Percentiles rank a stretch among this genome's conserved stretches.
These are phyloP conservation scores for Diadema setosum DNA, from an alignment of 35 echinoderm and acorn worm genomes.

Conservation along the genomic window DNA sequence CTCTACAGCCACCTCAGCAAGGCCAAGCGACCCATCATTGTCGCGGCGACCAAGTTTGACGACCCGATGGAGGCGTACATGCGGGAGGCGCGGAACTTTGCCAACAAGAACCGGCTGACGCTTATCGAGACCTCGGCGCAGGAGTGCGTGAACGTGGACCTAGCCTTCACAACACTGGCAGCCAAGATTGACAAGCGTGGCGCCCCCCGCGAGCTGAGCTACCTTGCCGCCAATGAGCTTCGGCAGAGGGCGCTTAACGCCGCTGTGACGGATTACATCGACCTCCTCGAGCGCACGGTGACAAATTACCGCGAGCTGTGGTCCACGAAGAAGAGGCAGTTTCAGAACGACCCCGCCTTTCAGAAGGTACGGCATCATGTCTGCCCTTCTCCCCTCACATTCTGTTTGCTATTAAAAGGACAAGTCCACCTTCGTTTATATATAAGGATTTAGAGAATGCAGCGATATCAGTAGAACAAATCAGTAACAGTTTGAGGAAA, in stretches of 20 bases:
- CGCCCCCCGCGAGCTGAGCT: conserved; percentile 61
- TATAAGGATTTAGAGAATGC: too few relatives aligned
- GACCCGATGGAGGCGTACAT: conserved; percentile 43
- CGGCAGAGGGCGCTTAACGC: conserved; percentile 42
- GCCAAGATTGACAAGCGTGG: conserved; percentile 64
- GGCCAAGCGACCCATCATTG: conserved; percentile 56
- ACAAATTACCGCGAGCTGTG: conserved; percentile 82
- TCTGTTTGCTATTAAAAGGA: too few relatives aligned
- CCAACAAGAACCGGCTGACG: conserved; percentile 41
- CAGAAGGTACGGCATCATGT: background rate
- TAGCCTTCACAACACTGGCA: conserved; percentile 66
- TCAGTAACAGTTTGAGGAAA: too few relatives aligned
- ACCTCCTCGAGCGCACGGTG: conserved; percentile 32
- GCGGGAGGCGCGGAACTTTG: conserved; percentile 42
- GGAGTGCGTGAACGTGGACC: conserved; percentile 80
- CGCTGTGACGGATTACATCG: conserved; percentile 55
- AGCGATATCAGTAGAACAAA: too few relatives aligned
- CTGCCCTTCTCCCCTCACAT: too few relatives aligned
- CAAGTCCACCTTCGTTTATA: too few relatives aligned
- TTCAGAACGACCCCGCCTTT: background rate
- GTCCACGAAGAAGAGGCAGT: conserved; percentile 60
- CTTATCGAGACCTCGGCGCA: conserved; percentile 84
- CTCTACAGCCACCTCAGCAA: conserved; percentile 38
- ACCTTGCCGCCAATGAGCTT: conserved; percentile 37
- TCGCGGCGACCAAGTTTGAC: conserved; percentile 87